phyloP scores from a whole-genome alignment of 2,113 vertebrate genomes.

The Dicrurus megarhynchus region DNA sequence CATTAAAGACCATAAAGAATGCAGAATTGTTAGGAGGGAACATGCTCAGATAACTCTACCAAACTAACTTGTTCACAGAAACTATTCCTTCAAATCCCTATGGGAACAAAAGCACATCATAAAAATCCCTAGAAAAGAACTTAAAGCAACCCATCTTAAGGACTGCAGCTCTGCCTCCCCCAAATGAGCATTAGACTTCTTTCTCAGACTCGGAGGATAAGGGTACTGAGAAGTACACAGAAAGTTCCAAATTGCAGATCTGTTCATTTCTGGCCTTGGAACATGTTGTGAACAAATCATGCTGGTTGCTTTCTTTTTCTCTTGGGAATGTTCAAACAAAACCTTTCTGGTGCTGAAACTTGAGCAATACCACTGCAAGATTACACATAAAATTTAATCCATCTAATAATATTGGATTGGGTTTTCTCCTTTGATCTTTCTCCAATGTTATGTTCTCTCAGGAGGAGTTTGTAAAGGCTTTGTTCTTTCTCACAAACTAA shows the following conservation, averaged over 20 bases:
- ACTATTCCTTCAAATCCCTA: neutral
- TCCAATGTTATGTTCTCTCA: conserved; percentile 9
- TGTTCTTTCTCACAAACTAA: conserved; percentile 38
- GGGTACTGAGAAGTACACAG: neutral
- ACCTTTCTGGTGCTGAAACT: neutral
- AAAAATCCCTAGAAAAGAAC: neutral
- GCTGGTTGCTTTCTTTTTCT: neutral
- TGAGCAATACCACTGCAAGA: conserved; percentile 1
- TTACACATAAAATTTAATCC: conserved; percentile 16
- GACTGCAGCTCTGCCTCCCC: neutral
- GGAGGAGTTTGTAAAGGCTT: conserved; percentile 14
- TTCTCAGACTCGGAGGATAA: neutral
- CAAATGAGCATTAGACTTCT: neutral
- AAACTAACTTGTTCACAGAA: neutral
- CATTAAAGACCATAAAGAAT: neutral
- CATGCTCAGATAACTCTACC: neutral
- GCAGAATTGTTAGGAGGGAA: neutral
- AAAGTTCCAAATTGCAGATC: neutral
- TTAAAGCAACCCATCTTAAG: neutral
- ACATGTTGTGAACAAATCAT: neutral
- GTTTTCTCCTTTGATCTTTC: conserved; percentile 49
- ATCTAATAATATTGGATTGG: neutral
- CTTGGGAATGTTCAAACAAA: conserved; percentile 8
- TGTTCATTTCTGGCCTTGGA: neutral
- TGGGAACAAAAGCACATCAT: neutral